phyloP scores from a whole-genome alignment of 2,797 vertebrate species.

The Babyrousa celebensis region DNA sequence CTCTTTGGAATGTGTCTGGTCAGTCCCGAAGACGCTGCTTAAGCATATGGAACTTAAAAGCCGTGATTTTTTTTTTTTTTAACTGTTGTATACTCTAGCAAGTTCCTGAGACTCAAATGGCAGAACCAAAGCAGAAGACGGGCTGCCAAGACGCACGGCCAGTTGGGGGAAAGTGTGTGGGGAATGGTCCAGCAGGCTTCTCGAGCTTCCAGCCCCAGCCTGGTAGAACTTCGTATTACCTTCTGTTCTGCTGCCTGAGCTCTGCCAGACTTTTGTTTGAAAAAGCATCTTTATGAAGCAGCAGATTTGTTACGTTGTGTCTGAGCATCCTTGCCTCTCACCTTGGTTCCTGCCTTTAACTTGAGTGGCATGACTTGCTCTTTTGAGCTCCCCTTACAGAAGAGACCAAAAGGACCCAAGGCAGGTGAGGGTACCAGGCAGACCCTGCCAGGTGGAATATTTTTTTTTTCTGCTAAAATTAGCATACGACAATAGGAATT shows the following conservation, averaged over 20 bases:
- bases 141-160: conserved; percentile 83
- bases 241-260: conserved; percentile 86
- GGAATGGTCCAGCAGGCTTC: conserved; percentile 78
- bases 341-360: conserved; percentile 71
- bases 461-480: conserved; percentile 77
- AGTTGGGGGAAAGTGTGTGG: conserved; percentile 80
- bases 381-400: conserved; percentile 26
- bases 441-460: conserved; percentile 50
- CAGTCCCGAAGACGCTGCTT: conserved; percentile 79
- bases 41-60: conserved; percentile 74
- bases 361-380: conserved; percentile 71
- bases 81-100: conserved; percentile 76
- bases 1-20: conserved; percentile 85
- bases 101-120: conserved; percentile 83
- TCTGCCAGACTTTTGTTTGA: conserved; percentile 88
- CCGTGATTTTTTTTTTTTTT: conserved; percentile 56
- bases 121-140: conserved; percentile 82
- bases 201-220: conserved; percentile 86
- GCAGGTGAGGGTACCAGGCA: conserved; percentile 38
- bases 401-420: conserved; percentile 61
- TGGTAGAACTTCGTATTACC: conserved; percentile 86
- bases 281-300: conserved; percentile 84
- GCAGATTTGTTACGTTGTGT: conserved; percentile 81
- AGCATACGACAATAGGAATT: conserved; percentile 72
- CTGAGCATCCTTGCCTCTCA: conserved; percentile 84